phyloP scores from a whole-genome alignment of 2,888 invertebrate genomes.

The Dinocampus coccinellae region DNA sequence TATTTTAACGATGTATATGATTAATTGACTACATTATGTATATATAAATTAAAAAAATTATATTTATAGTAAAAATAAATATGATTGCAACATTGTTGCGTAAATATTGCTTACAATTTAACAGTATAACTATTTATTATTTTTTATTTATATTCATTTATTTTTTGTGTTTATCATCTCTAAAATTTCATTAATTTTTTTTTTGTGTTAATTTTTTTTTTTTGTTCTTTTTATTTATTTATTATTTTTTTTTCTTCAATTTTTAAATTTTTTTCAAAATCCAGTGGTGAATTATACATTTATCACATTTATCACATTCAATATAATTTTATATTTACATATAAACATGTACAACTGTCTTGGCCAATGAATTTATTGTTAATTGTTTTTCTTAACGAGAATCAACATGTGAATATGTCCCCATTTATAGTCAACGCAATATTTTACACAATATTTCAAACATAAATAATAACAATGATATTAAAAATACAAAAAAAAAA shows the following conservation, averaged over 20 bases:
- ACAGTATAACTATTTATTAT: neutral
- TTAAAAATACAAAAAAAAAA: too few relatives aligned
- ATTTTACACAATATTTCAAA: neutral
- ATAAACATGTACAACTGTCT: neutral
- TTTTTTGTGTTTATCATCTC: too few relatives aligned
- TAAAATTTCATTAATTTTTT: too few relatives aligned
- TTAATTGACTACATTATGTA: neutral
- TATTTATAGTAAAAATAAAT: neutral
- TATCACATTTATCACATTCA: neutral
- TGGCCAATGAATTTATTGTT: conserved; percentile 29
- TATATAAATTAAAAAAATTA: neutral
- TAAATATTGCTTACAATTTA: neutral
- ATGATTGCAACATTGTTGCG: neutral
- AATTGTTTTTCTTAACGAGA: conserved; percentile 29
- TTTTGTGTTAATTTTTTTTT: too few relatives aligned
- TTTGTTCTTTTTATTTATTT: neutral
- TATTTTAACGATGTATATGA: neutral
- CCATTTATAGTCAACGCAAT: neutral
- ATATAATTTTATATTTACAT: neutral
- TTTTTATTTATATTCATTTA: neutral
- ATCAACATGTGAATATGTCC: conserved; percentile 5
- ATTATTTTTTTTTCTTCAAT: too few relatives aligned
- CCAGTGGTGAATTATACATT: too few relatives aligned
- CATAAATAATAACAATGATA: too few relatives aligned
- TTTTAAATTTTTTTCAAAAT: too few relatives aligned